These are phyloP conservation scores for Halcyon badia DNA, from an alignment of 2,797 vertebrate genomes.

Conservation along the genomic window DNA sequence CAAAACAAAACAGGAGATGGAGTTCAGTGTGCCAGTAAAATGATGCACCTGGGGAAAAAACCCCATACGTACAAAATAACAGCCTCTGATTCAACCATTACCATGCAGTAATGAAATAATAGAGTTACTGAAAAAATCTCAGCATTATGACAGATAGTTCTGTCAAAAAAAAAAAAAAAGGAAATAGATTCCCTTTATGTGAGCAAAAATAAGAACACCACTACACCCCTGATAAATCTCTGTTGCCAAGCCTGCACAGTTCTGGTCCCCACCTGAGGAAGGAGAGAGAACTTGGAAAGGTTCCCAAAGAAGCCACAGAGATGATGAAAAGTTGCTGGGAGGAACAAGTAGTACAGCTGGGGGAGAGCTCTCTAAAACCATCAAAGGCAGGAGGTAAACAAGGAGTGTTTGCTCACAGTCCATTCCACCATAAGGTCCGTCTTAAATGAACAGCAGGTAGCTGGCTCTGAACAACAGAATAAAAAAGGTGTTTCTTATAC, in stretches of 20 bases:
- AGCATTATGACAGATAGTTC: neutral
- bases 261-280: neutral
- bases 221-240: neutral
- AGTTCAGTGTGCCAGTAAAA: neutral
- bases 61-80: neutral
- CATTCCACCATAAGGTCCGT: neutral
- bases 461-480: neutral
- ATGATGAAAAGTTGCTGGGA: neutral
- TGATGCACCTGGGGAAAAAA: neutral
- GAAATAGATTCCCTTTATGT: neutral
- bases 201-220: neutral
- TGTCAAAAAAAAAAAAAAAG: neutral
- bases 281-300: neutral
- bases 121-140: neutral
- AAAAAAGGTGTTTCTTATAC: neutral
- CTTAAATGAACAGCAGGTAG: neutral
- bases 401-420: neutral
- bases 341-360: neutral
- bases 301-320: neutral
- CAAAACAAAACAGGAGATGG: neutral
- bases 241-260: neutral
- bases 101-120: neutral
- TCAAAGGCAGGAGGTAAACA: neutral
- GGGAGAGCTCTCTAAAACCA: neutral
- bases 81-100: neutral